Base-by-base conservation (phyloP, 2,888 invertebrate genomes). In the Lasiommata megera region DNA sequence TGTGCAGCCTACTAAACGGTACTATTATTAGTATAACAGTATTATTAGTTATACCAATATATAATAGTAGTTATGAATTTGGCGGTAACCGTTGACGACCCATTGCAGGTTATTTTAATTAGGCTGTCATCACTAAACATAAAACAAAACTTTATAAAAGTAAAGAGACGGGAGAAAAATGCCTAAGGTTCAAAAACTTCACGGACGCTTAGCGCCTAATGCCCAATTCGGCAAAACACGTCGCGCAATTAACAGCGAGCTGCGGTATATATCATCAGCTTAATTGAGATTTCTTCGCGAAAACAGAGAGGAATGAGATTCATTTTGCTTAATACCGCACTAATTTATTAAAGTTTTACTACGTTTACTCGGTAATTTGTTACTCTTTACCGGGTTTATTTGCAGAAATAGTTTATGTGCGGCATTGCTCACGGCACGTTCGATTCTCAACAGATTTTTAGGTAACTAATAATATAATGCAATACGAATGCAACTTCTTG, bases 211-310 rank as follows among this genome's bases (percentile, higher is more conserved):
- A 18, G 6, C 17, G 40, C 16, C 3, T 41, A 52, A 52, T 41
- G n/a, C 41, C 52, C 40, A 16, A 52, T 52, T 31, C 29, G 40
- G 51, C 17, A 31, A 40, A 52, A 31, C 50, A 50, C 51, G 51
- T 31, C 38, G 31, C 31, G 51, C 51, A 52, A 52, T 60, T 60
- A 57, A 54, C 40, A 41, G 58, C 51, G 58, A 61, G 60, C 54
- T 36, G 41, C 47, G 44, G 54, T 62, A 63, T 65, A 65, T 60
- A 60, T 66, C 65, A 66, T 58, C 59, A 55, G 61, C 66, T 65
- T 66, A 67, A 67, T 65, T 66, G 63, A 66, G 67, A 66, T 67
- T 66, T 67, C 65, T 62, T 63, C 59, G 61, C 54, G 62, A 63
- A 63, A 64, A 66, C 61, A 62, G 56, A 41, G 52, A 59, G 60